Conservation (phyloP, 2,888 invertebrate species). For the Mythimna loreyi region DNA sequence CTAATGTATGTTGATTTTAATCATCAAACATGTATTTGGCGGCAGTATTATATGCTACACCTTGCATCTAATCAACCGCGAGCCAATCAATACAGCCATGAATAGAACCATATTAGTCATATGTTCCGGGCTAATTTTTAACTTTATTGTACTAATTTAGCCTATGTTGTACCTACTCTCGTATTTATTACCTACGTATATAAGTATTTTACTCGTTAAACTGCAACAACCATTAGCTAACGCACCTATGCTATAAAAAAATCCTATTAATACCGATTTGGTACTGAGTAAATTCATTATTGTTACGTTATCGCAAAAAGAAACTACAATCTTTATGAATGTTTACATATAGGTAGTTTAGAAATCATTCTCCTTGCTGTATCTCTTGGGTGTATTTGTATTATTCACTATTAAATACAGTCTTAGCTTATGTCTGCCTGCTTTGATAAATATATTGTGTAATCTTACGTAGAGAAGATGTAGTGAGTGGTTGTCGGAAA, state of each 20-base stretch:
- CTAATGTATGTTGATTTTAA: slow-evolving; percentile 7
- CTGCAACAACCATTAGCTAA: slow-evolving; percentile 15
- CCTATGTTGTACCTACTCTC: not conserved
- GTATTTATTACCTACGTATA: not conserved
- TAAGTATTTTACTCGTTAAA: slow-evolving; percentile 11
- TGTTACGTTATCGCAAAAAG: not conserved
- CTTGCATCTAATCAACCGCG: not conserved
- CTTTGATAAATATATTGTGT: not conserved
- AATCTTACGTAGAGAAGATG: not conserved
- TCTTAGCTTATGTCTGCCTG: too few species aligned
- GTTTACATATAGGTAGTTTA: not conserved
- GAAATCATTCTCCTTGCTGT: not conserved
- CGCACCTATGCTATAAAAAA: slow-evolving; percentile 31
- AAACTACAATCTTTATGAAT: not conserved
- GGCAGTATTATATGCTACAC: not conserved
- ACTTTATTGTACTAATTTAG: not conserved
- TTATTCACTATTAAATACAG: not conserved
- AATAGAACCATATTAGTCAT: slow-evolving; percentile 3
- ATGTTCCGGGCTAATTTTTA: too few species aligned
- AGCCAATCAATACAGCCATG: not conserved
- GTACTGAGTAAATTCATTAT: not conserved
- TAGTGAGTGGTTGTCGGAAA: not conserved
- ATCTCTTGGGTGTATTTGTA: not conserved
- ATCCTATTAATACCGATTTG: slow-evolving; percentile 5
- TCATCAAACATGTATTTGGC: not conserved